Percentiles rank a stretch among this genome's conserved stretches.
These are phyloP conservation scores for Eupithecia centaureata DNA, from an alignment of 2,888 invertebrate genomes.

Conservation along the genomic window DNA sequence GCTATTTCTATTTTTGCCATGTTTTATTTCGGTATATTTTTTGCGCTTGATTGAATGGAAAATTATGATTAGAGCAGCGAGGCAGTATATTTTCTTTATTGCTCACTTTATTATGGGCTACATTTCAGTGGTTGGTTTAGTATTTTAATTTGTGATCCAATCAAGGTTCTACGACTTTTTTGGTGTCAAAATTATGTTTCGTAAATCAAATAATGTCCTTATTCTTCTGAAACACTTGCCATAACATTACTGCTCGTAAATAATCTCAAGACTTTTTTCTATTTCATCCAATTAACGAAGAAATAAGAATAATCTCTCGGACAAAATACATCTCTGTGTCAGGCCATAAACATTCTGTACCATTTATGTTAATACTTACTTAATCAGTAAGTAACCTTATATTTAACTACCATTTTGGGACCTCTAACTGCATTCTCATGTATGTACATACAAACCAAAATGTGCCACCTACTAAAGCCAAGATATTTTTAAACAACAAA, in stretches of 20 bases:
- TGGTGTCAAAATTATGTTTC: neutral
- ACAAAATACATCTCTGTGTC: neutral
- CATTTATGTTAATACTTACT: neutral
- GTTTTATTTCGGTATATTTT: slow-evolving; percentile 41
- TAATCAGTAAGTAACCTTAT: too few relatives aligned
- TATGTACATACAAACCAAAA: neutral
- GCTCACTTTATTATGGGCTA: neutral
- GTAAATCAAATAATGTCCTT: neutral
- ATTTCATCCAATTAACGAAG: neutral
- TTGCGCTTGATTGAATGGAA: slow-evolving; percentile 47
- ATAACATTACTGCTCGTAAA: neutral
- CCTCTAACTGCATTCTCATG: neutral
- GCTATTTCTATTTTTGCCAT: slow-evolving; percentile 50
- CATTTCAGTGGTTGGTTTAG: neutral
- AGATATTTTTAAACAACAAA: neutral
- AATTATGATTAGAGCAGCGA: slow-evolving; percentile 41
- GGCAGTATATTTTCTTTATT: slow-evolving; percentile 23
- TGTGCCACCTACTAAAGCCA: neutral
- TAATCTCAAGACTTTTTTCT: neutral
- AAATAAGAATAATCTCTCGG: neutral
- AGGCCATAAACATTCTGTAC: neutral
- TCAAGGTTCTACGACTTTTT: neutral
- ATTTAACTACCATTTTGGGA: too few relatives aligned
- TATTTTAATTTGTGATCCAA: neutral
- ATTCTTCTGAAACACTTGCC: neutral